Evolutionary conservation across 1,140 invertebrate species (phyloP).

Genomic region (Cydia splendana): DNA sequence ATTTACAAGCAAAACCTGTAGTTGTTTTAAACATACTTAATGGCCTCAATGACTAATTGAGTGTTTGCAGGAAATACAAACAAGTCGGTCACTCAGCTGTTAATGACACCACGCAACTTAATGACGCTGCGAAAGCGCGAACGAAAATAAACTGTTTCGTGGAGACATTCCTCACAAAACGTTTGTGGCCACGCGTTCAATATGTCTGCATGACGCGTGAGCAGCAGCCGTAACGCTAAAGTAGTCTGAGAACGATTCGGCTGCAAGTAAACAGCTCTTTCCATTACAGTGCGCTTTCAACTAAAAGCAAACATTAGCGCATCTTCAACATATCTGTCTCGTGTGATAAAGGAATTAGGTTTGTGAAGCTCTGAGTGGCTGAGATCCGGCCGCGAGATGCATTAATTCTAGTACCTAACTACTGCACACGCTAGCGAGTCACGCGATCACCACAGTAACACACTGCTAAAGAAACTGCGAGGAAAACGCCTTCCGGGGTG

Average conservation of each 20-base stretch:
- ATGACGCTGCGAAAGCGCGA: constrained; percentile 34
- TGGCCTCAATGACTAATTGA: constrained; percentile 27
- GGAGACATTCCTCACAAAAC: constrained; percentile 38
- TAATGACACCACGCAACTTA: constrained; percentile 36
- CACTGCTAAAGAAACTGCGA: constrained; percentile 75
- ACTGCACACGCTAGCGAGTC: constrained; percentile 63
- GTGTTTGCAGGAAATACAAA: constrained; percentile 31
- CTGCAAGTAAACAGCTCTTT: constrained; percentile 1
- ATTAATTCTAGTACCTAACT: constrained; percentile 41
- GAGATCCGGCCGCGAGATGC: constrained; percentile 53
- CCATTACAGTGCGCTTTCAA: constrained; percentile 29
- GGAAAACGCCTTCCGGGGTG: constrained; percentile 78
- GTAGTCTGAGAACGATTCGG: background rate
- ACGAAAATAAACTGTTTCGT: constrained; percentile 37
- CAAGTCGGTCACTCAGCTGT: constrained; percentile 36
- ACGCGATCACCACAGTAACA: constrained; percentile 74
- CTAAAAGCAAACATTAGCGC: constrained; percentile 41
- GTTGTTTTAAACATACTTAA: background rate
- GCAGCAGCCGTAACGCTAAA: constrained; percentile 1
- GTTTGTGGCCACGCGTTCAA: constrained; percentile 20
- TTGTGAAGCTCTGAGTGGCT: constrained; percentile 48
- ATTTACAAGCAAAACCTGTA: background rate
- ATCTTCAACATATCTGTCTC: constrained; percentile 45
- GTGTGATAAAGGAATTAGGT: constrained; percentile 55
- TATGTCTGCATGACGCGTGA: constrained; percentile 17